phyloP scores from a whole-genome alignment of 2,888 invertebrate genomes.

The Heliothis peltigera region DNA sequence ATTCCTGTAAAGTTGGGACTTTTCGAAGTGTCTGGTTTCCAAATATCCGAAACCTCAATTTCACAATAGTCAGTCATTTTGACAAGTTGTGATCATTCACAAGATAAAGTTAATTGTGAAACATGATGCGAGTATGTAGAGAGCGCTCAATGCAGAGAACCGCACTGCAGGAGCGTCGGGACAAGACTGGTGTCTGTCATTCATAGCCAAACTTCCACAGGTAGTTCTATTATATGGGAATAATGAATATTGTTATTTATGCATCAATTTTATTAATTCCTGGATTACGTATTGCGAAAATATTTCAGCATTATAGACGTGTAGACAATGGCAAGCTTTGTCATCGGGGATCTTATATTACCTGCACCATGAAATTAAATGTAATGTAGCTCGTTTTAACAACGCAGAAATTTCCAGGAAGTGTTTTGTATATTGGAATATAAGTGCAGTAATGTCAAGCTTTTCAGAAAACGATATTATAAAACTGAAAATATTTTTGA shows the following conservation, averaged over 20 bases:
- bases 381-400: neutral
- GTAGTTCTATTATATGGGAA: neutral
- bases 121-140: neutral
- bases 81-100: neutral
- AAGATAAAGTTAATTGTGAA: neutral
- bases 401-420: neutral
- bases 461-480: neutral
- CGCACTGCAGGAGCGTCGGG: conserved; percentile 18
- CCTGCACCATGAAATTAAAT: neutral
- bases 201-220: neutral
- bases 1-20: neutral
- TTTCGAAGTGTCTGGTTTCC: neutral
- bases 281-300: neutral
- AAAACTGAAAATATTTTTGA: neutral
- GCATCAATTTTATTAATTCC: neutral
- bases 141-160: conserved; percentile 9
- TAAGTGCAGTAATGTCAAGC: neutral
- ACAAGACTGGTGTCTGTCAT: conserved; percentile 7
- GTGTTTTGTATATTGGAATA: neutral
- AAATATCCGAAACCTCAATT: neutral
- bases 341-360: neutral
- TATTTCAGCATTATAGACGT: neutral
- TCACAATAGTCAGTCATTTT: conserved; percentile 17
- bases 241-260: neutral
- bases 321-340: neutral